A percentile compares a stretch with the other conserved stretches of the same genome.
Conservation (phyloP, 2,888 invertebrate genomes). For the Matsumyia berberina region DNA sequence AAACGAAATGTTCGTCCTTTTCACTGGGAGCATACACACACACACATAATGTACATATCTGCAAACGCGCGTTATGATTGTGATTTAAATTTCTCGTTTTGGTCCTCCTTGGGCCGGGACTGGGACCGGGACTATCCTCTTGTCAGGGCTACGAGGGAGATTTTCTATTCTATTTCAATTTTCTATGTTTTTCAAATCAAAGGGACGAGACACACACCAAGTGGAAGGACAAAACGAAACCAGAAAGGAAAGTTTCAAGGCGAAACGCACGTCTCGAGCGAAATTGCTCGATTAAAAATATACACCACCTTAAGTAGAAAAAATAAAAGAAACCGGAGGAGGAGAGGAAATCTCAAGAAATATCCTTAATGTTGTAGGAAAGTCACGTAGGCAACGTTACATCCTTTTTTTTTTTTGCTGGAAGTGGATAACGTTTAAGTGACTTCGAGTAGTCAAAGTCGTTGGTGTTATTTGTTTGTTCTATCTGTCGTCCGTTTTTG, state of each 20-base stretch:
- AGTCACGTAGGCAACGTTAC: conserved; percentile 66
- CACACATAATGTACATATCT: conserved; percentile 4
- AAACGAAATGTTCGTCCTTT: conserved; percentile 1
- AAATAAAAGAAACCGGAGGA: background rate
- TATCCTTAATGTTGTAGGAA: conserved; percentile 55
- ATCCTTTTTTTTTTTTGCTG: conserved; percentile 18
- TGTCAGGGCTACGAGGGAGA: background rate
- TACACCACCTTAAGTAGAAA: conserved; percentile 14
- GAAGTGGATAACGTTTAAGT: conserved; percentile 50
- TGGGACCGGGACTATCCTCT: conserved; percentile 11
- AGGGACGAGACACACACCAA: background rate
- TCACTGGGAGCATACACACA: background rate
- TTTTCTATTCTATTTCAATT: conserved; percentile 29
- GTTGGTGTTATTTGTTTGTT: conserved; percentile 17
- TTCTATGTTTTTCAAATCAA: conserved; percentile 24
- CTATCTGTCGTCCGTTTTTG: conserved; percentile 27
- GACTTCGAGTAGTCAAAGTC: conserved; percentile 27
- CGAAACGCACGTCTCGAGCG: conserved; percentile 15
- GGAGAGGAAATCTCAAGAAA: conserved; percentile 4
- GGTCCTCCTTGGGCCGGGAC: background rate
- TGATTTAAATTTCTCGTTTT: conserved; percentile 28
- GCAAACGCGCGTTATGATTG: conserved; percentile 46
- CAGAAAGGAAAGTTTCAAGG: too few species aligned
- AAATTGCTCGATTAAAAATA: conserved; percentile 47
- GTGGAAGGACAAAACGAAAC: background rate